These are phyloP conservation scores for Sterrhoptilus dennistouni DNA, from an alignment of 2,113 vertebrate genomes.

Conservation along the genomic window DNA sequence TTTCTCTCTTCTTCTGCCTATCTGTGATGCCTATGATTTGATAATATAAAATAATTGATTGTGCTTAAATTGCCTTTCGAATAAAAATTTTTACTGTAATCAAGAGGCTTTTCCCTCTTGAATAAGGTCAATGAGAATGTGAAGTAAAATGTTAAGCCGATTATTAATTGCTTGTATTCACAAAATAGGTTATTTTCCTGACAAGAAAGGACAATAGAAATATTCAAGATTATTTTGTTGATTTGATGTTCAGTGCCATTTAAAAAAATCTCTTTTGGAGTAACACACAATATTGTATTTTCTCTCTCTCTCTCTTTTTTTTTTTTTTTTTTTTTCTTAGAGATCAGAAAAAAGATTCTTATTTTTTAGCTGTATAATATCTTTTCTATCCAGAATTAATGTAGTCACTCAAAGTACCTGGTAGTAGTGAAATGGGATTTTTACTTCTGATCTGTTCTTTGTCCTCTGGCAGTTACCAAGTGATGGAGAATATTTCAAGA, in stretches of 20 bases:
- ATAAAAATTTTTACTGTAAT: not conserved
- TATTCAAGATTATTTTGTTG: not conserved
- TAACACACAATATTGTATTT: not conserved
- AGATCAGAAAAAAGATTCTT: not conserved
- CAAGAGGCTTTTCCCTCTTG: not conserved
- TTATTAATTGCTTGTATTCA: not conserved
- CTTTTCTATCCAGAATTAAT: not conserved
- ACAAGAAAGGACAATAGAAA: not conserved
- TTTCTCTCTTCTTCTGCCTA: not conserved
- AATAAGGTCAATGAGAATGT: not conserved
- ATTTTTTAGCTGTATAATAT: not conserved
- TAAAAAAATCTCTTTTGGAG: not conserved
- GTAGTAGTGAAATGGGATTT: not conserved
- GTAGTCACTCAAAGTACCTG: not conserved
- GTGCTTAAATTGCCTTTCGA: not conserved
- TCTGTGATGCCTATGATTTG: not conserved
- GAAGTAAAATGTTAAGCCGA: not conserved
- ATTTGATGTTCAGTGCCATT: not conserved
- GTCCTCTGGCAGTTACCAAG: not conserved
- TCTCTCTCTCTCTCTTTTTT: too few species aligned
- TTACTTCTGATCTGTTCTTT: not conserved
- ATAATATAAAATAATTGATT: not conserved
- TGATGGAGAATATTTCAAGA: not conserved
- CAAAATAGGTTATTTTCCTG: not conserved
- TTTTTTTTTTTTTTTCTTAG: not conserved